A percentile compares a stretch with the other conserved stretches of the same genome.
phyloP scores from a whole-genome alignment of 2,113 vertebrate species.

The Cnemophilus loriae region DNA sequence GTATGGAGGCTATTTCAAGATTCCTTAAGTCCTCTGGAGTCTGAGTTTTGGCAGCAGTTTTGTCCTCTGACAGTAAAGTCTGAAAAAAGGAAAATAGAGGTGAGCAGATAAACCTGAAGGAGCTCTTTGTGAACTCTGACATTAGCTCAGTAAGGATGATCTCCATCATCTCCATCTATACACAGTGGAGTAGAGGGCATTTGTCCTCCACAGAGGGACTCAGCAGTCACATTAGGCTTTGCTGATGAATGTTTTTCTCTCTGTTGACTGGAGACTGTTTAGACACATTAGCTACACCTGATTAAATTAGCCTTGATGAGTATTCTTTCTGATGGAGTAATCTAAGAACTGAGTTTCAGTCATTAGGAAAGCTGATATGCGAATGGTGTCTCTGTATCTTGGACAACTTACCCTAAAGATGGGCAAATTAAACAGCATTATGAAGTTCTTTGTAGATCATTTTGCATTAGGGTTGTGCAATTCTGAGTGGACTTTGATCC shows the following conservation, averaged over 20 bases:
- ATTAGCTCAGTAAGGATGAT: not conserved
- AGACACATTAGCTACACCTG: not conserved
- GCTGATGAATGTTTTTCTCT: not conserved
- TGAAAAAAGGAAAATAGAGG: not conserved
- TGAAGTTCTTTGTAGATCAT: not conserved
- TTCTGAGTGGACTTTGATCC: not conserved
- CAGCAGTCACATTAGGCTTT: not conserved
- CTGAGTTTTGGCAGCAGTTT: not conserved
- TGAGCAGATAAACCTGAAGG: not conserved
- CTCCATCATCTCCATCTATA: not conserved
- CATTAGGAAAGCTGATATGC: not conserved
- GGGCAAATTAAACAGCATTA: not conserved
- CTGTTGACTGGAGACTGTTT: not conserved
- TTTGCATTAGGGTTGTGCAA: not conserved
- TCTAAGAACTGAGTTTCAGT: not conserved
- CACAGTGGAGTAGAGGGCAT: not conserved
- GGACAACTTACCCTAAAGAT: not conserved
- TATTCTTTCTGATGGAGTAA: not conserved
- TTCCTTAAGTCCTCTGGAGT: not conserved
- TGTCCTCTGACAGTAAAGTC: not conserved
- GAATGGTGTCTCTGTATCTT: not conserved
- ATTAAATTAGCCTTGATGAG: slow-evolving; percentile 4
- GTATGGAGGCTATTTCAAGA: not conserved
- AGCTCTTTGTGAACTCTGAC: fast-evolving
- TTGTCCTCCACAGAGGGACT: not conserved